Base-by-base conservation (phyloP, 2,113 vertebrate genomes). In the Polyodon spathula region DNA sequence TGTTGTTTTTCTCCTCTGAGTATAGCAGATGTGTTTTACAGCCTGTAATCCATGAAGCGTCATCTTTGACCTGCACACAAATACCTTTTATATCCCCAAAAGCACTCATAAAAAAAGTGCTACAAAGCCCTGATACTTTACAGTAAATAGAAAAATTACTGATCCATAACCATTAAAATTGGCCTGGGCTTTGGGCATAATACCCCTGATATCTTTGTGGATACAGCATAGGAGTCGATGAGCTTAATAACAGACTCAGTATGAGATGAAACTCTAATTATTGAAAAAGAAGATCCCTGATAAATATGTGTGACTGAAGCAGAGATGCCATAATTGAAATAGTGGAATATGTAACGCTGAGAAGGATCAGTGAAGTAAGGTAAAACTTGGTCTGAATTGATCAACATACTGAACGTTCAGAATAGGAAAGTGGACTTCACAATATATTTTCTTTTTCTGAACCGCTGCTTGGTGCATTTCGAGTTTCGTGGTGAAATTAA, bases 1-100 rank as follows among this genome's bases (percentile, higher is more conserved):
- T 12, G 7, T 44, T 56, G 16, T 48, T 54, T 58, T 62, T 50
- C 60, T 54, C 46, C 63, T 66, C 27, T 59, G 63, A 69, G 44
- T 54, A 40, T 65, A 67, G 64, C 46, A n/a, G 40, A 52, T 16
- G 44, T 48, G 54, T 66, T 6, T 8, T 37, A 38, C 38, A 39
- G 37, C 56, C 15, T 48, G 64, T 46, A 64, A 58, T 60, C 41
- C 41, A 12, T 48, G 27, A 65, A 55, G 52, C 50, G 40, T 48
- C 61, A 50, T 4, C 46, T 65, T 14, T 59, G 53, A 65, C 7
- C 37, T 37, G 39, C 15, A 52, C 58, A 14, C n/a, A 46, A 61
- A 46, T 38, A 38, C 15, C 14, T 4, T 1, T 40, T 5, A 27
- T 44, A 60, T 67, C 63, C 56, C 54, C 27, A 58, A n/a, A 46